Evolutionary conservation across 2,888 invertebrate genomes (phyloP).

Genomic region (Neocrepidodera transversa): DNA sequence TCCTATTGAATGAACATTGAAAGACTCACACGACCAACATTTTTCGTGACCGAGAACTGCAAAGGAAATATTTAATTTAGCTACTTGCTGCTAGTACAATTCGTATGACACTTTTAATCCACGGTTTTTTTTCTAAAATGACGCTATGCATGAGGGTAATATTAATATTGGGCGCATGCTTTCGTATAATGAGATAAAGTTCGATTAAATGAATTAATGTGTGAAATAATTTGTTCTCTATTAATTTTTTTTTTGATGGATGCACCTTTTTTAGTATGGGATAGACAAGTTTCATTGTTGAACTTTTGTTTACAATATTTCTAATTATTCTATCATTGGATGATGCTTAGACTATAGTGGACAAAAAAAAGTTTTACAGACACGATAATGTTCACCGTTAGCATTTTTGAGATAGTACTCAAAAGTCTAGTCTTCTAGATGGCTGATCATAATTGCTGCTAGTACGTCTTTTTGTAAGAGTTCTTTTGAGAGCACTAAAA

Average conservation of each 20-base stretch:
- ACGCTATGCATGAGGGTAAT: constrained; percentile 39
- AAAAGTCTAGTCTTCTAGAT: too few relatives aligned
- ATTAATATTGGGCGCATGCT: constrained; percentile 41
- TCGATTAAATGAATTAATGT: constrained; percentile 22
- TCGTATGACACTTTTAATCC: constrained; percentile 36
- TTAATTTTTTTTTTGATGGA: constrained; percentile 12
- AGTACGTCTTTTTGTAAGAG: too few relatives aligned
- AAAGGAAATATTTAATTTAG: constrained; percentile 40
- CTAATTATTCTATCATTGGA: too few relatives aligned
- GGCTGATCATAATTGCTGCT: too few relatives aligned
- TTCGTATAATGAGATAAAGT: constrained; percentile 39
- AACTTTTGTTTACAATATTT: constrained; percentile 13
- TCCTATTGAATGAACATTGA: constrained; percentile 14
- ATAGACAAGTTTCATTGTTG: constrained; percentile 2
- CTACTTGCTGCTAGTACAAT: constrained; percentile 35
- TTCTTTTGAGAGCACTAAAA: too few relatives aligned
- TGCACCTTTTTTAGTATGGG: too few relatives aligned
- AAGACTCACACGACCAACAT: constrained; percentile 39
- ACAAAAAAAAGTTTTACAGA: constrained; percentile 1
- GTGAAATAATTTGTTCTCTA: background rate
- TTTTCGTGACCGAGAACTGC: constrained; percentile 39
- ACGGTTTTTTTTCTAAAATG: constrained; percentile 38
- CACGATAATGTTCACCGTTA: too few relatives aligned
- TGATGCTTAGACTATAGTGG: constrained; percentile 7
- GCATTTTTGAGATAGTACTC: too few relatives aligned